Evolutionary conservation across 2,888 invertebrate species (phyloP).

Genomic region (Leucophora obtusa): DNA sequence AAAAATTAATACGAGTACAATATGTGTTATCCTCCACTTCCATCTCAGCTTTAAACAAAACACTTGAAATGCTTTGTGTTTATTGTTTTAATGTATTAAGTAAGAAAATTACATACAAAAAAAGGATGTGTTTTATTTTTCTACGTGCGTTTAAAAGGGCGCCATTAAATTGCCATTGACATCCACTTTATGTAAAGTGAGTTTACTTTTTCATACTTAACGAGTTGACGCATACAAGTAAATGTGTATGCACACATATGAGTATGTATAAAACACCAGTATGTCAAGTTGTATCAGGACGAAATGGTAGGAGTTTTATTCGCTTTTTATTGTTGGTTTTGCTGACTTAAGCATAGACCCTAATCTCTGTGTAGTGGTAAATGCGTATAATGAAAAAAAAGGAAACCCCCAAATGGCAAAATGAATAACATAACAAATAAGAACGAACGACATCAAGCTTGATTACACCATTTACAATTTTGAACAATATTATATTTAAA

Average conservation of each 20-base stretch:
- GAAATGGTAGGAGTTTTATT: conserved; percentile 29
- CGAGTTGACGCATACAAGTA: conserved; percentile 59
- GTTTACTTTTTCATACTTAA: conserved; percentile 63
- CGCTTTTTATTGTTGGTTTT: conserved; percentile 33
- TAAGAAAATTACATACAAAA: conserved; percentile 50
- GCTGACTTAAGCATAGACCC: conserved; percentile 54
- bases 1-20: not conserved
- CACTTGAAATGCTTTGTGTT: conserved; percentile 24
- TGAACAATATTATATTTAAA: too few species aligned
- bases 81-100: conserved; percentile 52
- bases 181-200: conserved; percentile 65
- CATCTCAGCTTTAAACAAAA: not conserved
- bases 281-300: conserved; percentile 44
- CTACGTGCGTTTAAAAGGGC: conserved; percentile 63
- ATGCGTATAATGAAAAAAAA: conserved; percentile 47
- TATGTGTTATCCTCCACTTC: not conserved
- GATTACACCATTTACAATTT: too few species aligned
- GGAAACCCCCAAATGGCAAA: conserved; percentile 47
- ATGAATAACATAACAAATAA: conserved; percentile 26
- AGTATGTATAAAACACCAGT: conserved; percentile 8
- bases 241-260: conserved; percentile 3
- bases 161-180: conserved; percentile 68
- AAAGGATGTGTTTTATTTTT: conserved; percentile 56
- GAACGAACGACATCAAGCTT: not conserved
- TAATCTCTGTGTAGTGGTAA: conserved; percentile 55